Percentiles rank a stretch among this genome's conserved stretches.
phyloP scores from a whole-genome alignment of 2,888 invertebrate genomes.

The Luperina nickerlii region DNA sequence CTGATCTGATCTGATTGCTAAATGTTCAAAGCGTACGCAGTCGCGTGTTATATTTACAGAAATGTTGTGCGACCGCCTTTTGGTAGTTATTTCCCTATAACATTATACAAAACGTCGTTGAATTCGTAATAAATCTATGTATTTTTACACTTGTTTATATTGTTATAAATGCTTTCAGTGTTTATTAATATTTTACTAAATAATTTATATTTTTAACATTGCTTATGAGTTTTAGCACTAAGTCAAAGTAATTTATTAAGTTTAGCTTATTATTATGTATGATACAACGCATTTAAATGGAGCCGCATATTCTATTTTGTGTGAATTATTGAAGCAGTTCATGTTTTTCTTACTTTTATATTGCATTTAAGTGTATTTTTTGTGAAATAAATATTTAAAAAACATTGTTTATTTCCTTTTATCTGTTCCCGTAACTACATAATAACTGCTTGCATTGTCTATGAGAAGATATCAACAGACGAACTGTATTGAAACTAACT shows the following conservation, averaged over 20 bases:
- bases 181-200: slow-evolving; percentile 50
- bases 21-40: slow-evolving; percentile 21
- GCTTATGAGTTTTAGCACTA: slow-evolving; percentile 55
- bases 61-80: slow-evolving; percentile 36
- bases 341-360: slow-evolving; percentile 59
- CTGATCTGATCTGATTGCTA: slow-evolving; percentile 52
- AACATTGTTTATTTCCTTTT: background rate
- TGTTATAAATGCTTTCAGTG: slow-evolving; percentile 53
- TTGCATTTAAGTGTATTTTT: slow-evolving; percentile 59
- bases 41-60: slow-evolving; percentile 19
- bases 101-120: slow-evolving; percentile 58
- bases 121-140: slow-evolving; percentile 49
- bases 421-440: background rate
- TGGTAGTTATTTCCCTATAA: slow-evolving; percentile 37
- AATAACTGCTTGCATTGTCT: background rate
- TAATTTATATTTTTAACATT: slow-evolving; percentile 64
- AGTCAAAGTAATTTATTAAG: slow-evolving; percentile 46
- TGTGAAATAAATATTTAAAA: slow-evolving; percentile 53
- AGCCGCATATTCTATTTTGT: slow-evolving; percentile 38
- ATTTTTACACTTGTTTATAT: slow-evolving; percentile 64
- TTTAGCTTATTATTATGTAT: slow-evolving; percentile 50
- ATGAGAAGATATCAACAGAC: background rate
- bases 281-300: slow-evolving; percentile 47
- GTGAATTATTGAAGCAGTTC: slow-evolving; percentile 36
- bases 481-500: background rate